Conservation (phyloP, 2,113 vertebrate species). For the Philantomba maxwellii region DNA sequence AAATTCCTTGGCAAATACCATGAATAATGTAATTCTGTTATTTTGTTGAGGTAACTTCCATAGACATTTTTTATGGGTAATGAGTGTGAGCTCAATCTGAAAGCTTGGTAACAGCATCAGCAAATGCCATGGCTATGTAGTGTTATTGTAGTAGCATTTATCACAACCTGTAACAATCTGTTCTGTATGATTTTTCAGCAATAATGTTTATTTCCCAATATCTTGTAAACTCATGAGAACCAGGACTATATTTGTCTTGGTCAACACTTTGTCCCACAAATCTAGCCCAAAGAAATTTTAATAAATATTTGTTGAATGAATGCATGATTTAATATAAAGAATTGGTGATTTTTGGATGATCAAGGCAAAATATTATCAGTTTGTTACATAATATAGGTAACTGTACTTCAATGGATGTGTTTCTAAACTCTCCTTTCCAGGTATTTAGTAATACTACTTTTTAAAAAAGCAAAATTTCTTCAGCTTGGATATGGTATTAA, state of each 20-base stretch:
- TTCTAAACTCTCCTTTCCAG: background rate
- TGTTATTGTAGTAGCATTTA: background rate
- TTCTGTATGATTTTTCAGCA: background rate
- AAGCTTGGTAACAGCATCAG: background rate
- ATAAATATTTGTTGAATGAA: background rate
- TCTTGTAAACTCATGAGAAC: background rate
- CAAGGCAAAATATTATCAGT: background rate
- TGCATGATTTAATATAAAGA: background rate
- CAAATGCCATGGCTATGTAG: background rate
- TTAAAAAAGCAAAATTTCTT: background rate
- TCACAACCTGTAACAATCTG: background rate
- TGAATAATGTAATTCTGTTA: background rate
- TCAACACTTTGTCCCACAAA: background rate
- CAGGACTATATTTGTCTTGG: background rate
- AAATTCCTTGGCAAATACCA: background rate
- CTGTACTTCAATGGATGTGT: background rate
- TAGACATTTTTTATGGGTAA: background rate
- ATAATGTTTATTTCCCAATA: background rate
- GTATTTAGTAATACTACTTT: background rate
- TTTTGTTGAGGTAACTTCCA: background rate
- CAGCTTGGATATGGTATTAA: background rate
- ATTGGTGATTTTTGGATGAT: background rate
- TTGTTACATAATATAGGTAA: background rate
- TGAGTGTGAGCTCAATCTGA: background rate
- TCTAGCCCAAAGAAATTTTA: background rate